Evolutionary conservation across 2,113 vertebrate species (phyloP), one percentile per base, ranked within the genome.

Genomic region (Thymallus thymallus): DNA sequence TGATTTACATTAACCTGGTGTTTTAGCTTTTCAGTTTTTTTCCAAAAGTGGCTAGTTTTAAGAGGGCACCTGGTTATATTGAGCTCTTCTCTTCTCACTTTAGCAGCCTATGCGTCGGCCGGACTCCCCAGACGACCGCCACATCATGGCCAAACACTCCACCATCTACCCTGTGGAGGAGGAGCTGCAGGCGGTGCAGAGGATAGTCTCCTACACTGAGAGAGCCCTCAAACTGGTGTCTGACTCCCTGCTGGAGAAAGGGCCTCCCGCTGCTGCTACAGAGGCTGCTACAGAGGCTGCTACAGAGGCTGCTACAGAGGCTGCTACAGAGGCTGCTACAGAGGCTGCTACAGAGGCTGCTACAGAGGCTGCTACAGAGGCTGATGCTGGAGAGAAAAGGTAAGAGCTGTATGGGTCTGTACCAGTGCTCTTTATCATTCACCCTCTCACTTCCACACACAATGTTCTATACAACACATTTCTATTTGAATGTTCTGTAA

Each of bases 211-310:
- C 0, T 94, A 95, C 62, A 82, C 88, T 0, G 94, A 96, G 82
- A 90, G 88, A 0, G 94, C 94, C 22, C 91, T 95, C 13, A 93
- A 94, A 68, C 90, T 94, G 76, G 94, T 95, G 79, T 95, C 95
- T 0, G 93, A 96, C 85, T 82, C 83, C 6, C 83, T 95, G 82
- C 82, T 91, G 3, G 91, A 92, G 76, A 89, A 91, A 55, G 89
- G 90, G 35, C 41, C 68, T 2, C 80, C 78, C 7, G 7, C 7
- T 3, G 29, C 29, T 29, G 30, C 5, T 5, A 5, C 30, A 32
- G 30, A 32, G 35, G 35, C 35, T 6, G 2, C 32, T 24, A 5
- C 71, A 9, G 3, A 22, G 24, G 35, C 35, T 41, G 35, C 2
- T 9, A 7, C 35, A 2, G 2, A 2, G 35, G 35, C 35, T 41